Conservation (phyloP, 2,888 invertebrate genomes). For the Polymixis lichenea region DNA sequence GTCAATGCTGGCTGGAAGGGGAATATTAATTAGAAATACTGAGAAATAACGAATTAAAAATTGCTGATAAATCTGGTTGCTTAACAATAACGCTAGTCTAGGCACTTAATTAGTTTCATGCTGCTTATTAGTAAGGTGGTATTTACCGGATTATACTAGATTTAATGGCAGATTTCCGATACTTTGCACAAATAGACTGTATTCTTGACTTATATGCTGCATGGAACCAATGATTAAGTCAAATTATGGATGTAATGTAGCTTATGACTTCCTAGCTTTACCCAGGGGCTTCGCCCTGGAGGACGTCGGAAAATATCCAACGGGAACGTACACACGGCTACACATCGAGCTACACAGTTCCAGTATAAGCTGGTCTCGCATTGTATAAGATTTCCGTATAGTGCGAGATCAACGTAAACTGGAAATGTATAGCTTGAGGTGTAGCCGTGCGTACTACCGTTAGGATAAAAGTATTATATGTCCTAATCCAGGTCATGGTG, state of each 20-base stretch:
- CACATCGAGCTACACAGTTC: no score
- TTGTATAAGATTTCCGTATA: no score
- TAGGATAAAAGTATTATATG: no score
- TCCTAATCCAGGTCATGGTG: background rate
- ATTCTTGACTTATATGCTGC: background rate
- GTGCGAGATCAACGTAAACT: no score
- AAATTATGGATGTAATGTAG: no score
- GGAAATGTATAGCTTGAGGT: no score
- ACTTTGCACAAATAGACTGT: background rate
- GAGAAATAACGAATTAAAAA: constrained; percentile 13
- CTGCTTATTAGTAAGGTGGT: background rate
- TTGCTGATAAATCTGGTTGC: constrained; percentile 6
- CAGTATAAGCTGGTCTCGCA: no score
- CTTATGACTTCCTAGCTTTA: background rate
- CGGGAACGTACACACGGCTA: no score
- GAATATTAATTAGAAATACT: constrained; percentile 14
- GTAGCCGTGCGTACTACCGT: no score
- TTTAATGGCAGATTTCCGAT: no score
- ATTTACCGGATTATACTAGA: background rate
- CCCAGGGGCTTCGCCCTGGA: background rate
- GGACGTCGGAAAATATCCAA: background rate
- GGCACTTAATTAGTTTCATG: background rate
- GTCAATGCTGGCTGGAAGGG: background rate
- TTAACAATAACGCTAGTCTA: background rate
- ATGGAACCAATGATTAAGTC: no score